A percentile compares a stretch with the other conserved stretches of the same genome.
Evolutionary conservation across 2,888 invertebrate species (phyloP).

Genomic region (Leucania comma): DNA sequence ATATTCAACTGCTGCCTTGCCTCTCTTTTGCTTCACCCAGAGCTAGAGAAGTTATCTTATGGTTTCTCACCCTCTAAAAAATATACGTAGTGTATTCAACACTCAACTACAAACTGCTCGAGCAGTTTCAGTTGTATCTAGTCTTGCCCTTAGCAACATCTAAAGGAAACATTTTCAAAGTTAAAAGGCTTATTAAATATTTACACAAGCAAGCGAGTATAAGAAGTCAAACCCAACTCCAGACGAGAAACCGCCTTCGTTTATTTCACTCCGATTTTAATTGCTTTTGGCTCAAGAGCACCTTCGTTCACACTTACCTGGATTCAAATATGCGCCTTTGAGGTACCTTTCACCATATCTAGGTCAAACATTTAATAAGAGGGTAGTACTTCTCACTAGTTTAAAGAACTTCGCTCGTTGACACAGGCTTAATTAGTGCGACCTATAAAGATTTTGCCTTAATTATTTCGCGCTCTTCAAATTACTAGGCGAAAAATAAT

Average conservation of each 20-base stretch:
- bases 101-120: background rate
- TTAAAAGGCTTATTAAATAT: slow-evolving; percentile 10
- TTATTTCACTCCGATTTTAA: slow-evolving; percentile 32
- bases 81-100: background rate
- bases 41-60: too few relatives aligned
- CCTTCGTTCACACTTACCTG: slow-evolving; percentile 24
- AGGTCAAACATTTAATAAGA: slow-evolving; percentile 38
- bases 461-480: slow-evolving; percentile 42
- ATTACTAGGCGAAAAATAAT: slow-evolving; percentile 31
- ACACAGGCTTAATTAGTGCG: slow-evolving; percentile 40
- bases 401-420: slow-evolving; percentile 35
- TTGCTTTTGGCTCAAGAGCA: slow-evolving; percentile 34
- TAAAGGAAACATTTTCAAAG: slow-evolving; percentile 5
- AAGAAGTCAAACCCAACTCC: slow-evolving; percentile 3
- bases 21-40: too few relatives aligned
- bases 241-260: background rate
- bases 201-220: background rate
- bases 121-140: background rate
- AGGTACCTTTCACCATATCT: slow-evolving; percentile 24
- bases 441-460: slow-evolving; percentile 28
- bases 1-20: too few relatives aligned
- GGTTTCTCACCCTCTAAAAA: too few relatives aligned
- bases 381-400: slow-evolving; percentile 25
- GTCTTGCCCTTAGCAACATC: background rate
- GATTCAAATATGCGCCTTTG: slow-evolving; percentile 17